Base-by-base conservation (phyloP, 2,888 invertebrate genomes). In the Schrankia costaestrigalis region DNA sequence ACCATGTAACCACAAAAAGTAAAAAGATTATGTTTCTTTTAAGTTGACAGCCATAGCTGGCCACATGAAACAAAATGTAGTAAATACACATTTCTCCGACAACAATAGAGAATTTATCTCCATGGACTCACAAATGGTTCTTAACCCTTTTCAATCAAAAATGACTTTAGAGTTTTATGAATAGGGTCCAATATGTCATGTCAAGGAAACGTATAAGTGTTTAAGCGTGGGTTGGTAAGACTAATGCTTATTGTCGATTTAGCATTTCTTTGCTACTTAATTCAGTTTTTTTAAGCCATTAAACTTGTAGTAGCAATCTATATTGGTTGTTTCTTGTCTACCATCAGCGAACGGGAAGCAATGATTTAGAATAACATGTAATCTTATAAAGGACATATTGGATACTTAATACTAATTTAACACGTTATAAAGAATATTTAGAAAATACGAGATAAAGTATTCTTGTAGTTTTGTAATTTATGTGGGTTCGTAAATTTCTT, bases 241-340 rank as follows among this genome's bases (percentile, higher is more conserved):
- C 66, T 66, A 78, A 82, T 75, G 78, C 78, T 84, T 85, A 85
- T 85, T 80, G 76, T 70, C 67, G 71, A 77, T 81, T 82, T 79
- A 81, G 78, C 78, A 78, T 84, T 84, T 82, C 82, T 78, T 76
- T 56, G 84, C 83, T 84, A 84, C 84, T 77, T 83, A 80, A 79
- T 83, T 80, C 76, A 84, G 78, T 84, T 84, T 78, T 80, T 72
- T 71, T 73, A 79, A 72, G 75, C 77, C 67, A 81, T 83, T 81
- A 73, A 76, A 69, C 71, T 78, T 82, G 82, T 81, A 84, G 82
- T 78, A 78, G 80, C 81, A 67, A 67, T 67, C 63, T 70, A 69
- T 73, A 69, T 75, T 69, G 63, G 64, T 70, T 62, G 65, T 74
- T 71, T 67, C 68, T 67, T 61, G 65, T 71, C 63, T 63, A 56